Percentiles rank a stretch among this genome's conserved stretches.
phyloP scores from a whole-genome alignment of 2,797 vertebrate species.

The Pangasius sanitwongsei region DNA sequence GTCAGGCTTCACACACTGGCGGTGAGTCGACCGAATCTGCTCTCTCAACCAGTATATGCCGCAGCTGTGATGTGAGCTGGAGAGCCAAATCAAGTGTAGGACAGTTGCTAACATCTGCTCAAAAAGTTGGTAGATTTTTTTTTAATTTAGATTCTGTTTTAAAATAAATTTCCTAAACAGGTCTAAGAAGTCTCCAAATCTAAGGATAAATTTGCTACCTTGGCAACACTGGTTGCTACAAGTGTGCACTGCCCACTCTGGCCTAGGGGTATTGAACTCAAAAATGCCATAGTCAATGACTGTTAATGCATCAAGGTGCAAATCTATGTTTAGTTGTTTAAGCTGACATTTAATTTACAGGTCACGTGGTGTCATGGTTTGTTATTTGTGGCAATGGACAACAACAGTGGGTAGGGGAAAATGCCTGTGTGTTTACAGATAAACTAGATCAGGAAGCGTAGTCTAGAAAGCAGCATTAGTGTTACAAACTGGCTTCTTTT shows the following conservation, averaged over 20 bases:
- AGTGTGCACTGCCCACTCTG: background rate
- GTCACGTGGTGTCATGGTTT: slow-evolving; percentile 66
- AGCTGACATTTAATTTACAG: slow-evolving; percentile 13
- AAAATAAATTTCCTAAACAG: background rate
- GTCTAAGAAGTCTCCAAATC: background rate
- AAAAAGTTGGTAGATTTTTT: background rate
- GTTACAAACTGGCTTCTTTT: slow-evolving; percentile 76
- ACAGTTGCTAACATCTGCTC: background rate
- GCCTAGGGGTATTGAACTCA: background rate
- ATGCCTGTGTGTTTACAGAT: slow-evolving; percentile 81
- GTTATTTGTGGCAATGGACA: slow-evolving; percentile 71
- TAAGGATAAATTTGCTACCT: background rate
- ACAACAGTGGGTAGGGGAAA: slow-evolving; percentile 70
- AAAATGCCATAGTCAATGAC: background rate
- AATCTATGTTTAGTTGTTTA: background rate
- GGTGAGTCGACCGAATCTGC: background rate
- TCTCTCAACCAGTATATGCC: background rate
- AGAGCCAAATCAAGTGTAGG: background rate
- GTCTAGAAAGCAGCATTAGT: slow-evolving; percentile 73
- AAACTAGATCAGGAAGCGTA: slow-evolving; percentile 81
- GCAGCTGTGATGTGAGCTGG: background rate
- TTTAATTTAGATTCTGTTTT: background rate
- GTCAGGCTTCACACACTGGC: background rate
- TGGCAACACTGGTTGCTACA: background rate
- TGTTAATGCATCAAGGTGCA: background rate